A percentile compares a stretch with the other conserved stretches of the same genome.
Conservation (phyloP, 2,113 vertebrate genomes). For the Desmodus rotundus region DNA sequence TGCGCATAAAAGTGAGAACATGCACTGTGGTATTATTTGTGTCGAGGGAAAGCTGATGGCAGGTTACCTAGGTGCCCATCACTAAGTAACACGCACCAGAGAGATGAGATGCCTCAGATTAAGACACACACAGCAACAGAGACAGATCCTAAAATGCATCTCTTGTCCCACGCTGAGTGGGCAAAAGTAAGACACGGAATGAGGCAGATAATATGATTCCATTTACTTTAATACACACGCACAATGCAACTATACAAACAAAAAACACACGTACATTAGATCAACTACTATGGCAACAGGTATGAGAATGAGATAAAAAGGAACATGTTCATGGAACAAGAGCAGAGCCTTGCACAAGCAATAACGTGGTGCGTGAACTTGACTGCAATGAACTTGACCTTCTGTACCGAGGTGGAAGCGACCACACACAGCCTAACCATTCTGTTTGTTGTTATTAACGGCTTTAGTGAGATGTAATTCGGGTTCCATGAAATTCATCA, state of each 20-base stretch:
- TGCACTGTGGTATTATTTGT: background rate
- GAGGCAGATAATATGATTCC: accelerated
- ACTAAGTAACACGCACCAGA: background rate
- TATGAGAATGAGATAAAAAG: background rate
- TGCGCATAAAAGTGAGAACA: background rate
- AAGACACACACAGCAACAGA: background rate
- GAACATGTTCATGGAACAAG: background rate
- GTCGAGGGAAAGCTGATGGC: background rate
- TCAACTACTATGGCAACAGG: background rate
- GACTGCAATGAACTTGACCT: background rate
- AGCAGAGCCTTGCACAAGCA: background rate
- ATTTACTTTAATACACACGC: background rate
- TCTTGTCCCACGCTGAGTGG: background rate
- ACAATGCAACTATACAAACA: background rate
- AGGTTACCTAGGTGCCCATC: background rate
- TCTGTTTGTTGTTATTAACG: background rate
- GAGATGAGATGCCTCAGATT: background rate
- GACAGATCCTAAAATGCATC: background rate
- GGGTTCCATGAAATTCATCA: background rate
- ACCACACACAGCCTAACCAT: too few species aligned
- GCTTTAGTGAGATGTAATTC: background rate
- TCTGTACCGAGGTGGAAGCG: background rate
- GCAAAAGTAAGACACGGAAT: background rate
- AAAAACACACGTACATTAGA: background rate
- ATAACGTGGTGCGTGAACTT: background rate